Conservation (phyloP, 1,140 invertebrate species). For the Dinoponera quadriceps region DNA sequence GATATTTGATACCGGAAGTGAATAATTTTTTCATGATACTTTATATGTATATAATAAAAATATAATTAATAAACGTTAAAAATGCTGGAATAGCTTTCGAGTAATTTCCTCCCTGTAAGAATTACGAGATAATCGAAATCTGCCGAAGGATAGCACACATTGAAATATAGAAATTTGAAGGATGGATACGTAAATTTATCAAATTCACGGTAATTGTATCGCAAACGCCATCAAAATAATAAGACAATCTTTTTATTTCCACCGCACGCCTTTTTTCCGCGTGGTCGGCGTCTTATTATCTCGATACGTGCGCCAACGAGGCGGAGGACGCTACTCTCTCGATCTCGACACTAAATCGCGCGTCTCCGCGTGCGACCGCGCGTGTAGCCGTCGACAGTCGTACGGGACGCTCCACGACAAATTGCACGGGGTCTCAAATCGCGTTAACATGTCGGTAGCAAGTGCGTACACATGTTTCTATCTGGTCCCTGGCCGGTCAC, state of each 20-base stretch:
- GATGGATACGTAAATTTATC: too few species aligned
- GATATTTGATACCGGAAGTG: too few species aligned
- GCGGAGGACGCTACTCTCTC: background rate
- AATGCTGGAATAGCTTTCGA: too few species aligned
- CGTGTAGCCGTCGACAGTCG: slow-evolving; percentile 12
- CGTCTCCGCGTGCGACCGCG: background rate
- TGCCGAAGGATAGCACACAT: too few species aligned
- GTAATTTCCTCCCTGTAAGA: too few species aligned
- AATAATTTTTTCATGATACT: too few species aligned
- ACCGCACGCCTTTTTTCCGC: background rate
- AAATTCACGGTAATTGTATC: too few species aligned
- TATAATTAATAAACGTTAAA: too few species aligned
- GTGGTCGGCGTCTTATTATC: slow-evolving; percentile 6
- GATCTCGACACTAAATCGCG: slow-evolving; percentile 8
- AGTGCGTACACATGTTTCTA: slow-evolving; percentile 52
- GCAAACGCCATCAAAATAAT: background rate
- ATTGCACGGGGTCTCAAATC: slow-evolving; percentile 53
- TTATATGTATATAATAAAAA: too few species aligned
- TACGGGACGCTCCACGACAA: slow-evolving; percentile 6
- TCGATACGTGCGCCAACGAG: background rate
- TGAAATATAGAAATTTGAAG: too few species aligned
- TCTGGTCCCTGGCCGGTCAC: slow-evolving; percentile 33
- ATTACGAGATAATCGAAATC: too few species aligned
- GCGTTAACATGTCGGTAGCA: slow-evolving; percentile 41
- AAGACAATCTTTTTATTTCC: background rate